phyloP scores from a whole-genome alignment of 2,113 vertebrate genomes.

The Syrrhaptes paradoxus region DNA sequence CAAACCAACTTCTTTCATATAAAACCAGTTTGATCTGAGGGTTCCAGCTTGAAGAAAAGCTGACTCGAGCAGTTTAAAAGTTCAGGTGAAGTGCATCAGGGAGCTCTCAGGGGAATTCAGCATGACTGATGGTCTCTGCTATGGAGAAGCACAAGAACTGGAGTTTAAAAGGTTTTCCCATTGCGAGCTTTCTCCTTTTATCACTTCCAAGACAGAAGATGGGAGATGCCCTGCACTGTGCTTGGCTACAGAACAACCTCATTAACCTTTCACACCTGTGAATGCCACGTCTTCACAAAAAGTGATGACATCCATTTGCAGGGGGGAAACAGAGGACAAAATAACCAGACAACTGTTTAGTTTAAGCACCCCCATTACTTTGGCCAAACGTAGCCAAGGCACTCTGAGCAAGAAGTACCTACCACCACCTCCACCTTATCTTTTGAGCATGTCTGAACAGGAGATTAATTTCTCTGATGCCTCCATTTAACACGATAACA shows the following conservation, averaged over 20 bases:
- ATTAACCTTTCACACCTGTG: background rate
- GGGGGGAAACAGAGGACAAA: rapidly evolving
- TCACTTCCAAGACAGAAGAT: background rate
- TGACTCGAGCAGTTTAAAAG: background rate
- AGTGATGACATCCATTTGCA: background rate
- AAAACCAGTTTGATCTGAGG: background rate
- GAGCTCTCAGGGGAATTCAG: background rate
- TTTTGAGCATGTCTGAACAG: background rate
- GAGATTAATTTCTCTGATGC: background rate
- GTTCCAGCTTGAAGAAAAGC: background rate
- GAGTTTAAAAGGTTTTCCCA: background rate
- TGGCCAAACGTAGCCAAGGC: background rate
- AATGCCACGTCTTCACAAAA: background rate
- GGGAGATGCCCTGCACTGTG: background rate
- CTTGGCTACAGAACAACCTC: background rate
- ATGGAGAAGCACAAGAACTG: background rate
- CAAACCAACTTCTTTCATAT: background rate
- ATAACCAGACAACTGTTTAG: background rate
- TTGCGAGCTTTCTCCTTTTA: background rate
- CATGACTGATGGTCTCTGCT: background rate
- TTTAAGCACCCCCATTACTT: background rate
- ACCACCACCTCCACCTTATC: background rate
- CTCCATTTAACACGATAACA: background rate
- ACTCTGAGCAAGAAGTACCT: background rate
- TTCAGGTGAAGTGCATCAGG: background rate